Conservation (phyloP, 2,888 invertebrate species). For the Hemithea aestivaria region DNA sequence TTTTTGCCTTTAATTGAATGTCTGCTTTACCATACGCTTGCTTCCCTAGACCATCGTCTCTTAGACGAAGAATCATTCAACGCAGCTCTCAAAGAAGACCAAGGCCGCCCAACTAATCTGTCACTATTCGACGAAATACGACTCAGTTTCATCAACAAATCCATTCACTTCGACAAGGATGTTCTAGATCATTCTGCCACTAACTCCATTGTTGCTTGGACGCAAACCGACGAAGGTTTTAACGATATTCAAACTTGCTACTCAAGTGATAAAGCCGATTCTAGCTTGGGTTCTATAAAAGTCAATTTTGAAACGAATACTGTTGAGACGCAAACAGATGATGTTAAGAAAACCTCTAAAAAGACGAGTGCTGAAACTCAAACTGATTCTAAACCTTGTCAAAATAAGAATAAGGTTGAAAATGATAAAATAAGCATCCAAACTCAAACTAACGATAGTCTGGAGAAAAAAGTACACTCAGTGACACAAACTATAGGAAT, state of each 20-base stretch:
- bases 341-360: too few relatives aligned
- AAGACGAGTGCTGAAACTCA: too few relatives aligned
- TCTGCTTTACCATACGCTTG: slow-evolving; percentile 14
- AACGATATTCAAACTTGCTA: slow-evolving; percentile 5
- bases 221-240: slow-evolving; percentile 39
- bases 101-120: slow-evolving; percentile 59
- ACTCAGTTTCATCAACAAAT: slow-evolving; percentile 55
- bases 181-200: slow-evolving; percentile 22
- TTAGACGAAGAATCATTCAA: slow-evolving; percentile 65
- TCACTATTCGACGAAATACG: slow-evolving; percentile 69
- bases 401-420: neutral
- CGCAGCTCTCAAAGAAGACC: slow-evolving; percentile 55
- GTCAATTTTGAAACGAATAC: slow-evolving; percentile 11
- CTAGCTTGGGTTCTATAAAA: slow-evolving; percentile 10
- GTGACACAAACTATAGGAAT: slow-evolving; percentile 18
- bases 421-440: neutral
- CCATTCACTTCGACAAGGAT: slow-evolving; percentile 38
- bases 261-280: slow-evolving; percentile 5
- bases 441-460: neutral
- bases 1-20: too few relatives aligned
- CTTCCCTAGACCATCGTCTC: slow-evolving; percentile 53
- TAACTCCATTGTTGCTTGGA: slow-evolving; percentile 31
- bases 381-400: slow-evolving; percentile 1
- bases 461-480: slow-evolving; percentile 4
- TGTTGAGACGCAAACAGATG: slow-evolving; percentile 30